phyloP scores from a whole-genome alignment of 2,888 invertebrate genomes.

The Monochamus alternatus region DNA sequence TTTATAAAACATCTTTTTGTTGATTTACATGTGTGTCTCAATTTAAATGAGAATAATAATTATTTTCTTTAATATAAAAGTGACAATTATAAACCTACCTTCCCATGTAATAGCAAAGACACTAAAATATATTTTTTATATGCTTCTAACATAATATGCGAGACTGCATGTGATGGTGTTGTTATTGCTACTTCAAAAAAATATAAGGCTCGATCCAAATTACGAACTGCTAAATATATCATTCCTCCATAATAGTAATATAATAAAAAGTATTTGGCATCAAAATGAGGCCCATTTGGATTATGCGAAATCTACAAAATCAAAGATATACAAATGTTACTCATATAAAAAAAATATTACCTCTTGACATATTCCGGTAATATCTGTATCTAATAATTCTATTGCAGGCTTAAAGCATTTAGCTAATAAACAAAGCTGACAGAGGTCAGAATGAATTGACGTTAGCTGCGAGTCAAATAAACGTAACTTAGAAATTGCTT shows the following conservation, averaged over 20 bases:
- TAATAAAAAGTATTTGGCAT: slow-evolving; percentile 91
- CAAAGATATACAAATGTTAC: background rate
- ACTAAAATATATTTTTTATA: slow-evolving; percentile 97
- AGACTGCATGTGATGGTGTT: slow-evolving; percentile 94
- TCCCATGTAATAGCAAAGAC: slow-evolving; percentile 92
- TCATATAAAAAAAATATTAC: slow-evolving; percentile 68
- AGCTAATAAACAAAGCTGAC: slow-evolving; percentile 91
- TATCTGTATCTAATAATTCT: slow-evolving; percentile 90
- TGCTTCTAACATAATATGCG: slow-evolving; percentile 97
- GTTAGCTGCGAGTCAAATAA: slow-evolving; percentile 92
- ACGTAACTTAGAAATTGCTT: slow-evolving; percentile 91
- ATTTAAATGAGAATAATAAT: too few species aligned
- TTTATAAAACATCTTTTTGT: too few species aligned
- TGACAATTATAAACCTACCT: slow-evolving; percentile 73
- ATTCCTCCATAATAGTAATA: slow-evolving; percentile 99
- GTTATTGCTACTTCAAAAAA: slow-evolving; percentile 97
- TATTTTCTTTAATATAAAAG: slow-evolving; percentile 18
- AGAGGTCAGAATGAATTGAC: slow-evolving; percentile 94
- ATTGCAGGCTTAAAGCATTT: slow-evolving; percentile 95
- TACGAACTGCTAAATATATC: slow-evolving; percentile 95
- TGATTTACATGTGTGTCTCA: too few species aligned
- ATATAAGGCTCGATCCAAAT: slow-evolving; percentile 93
- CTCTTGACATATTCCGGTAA: slow-evolving; percentile 92
- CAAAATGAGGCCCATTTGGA: slow-evolving; percentile 80
- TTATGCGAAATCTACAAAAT: slow-evolving; percentile 62